Base-by-base conservation (phyloP, 2,888 invertebrate genomes). In the Orthonychiurus folsomi region DNA sequence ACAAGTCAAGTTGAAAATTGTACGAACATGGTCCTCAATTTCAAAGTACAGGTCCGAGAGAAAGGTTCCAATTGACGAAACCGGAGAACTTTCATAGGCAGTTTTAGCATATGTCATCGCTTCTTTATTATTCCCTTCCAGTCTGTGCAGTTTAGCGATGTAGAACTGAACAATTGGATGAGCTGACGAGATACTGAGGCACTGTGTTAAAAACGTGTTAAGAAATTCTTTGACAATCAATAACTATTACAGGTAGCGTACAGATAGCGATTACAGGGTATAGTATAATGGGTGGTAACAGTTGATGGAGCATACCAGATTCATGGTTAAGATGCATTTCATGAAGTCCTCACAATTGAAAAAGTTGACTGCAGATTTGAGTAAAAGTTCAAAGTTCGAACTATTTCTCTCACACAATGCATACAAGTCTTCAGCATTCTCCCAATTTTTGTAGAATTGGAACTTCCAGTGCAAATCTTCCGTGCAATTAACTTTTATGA, bases 21-120 rank as follows among this genome's bases (percentile, higher is more conserved):
- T 9, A 37, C 74, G 75, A 75, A 84, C 84, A 76, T 83, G 84
- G 69, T 87, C 84, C 66, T 85, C 83, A 53, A 85, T 75, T 71
- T 84, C 80, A 62, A 84, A 82, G 74, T 92, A 88, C 47, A 86
- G 81, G 74, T 86, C 86, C 78, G 90, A 90, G 54, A 93, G 80
- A 69, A 84, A 83, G 71, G 84, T 82, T 12, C 87, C 86, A 64
- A 86, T 86, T 72, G 83, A 81, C 37, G 82, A 81, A 65, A 85
- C 85, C 15, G 83, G 81, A 79, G 89, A 86, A 1, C 93, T 80
- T 74, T 84, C 84, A 68, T 88, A 82, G 52, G 90, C 86, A 77
- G 89, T 91, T 77, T 91, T 87, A 76, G 86, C 92, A 77, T 92
- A 93, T 75, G 87, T 86, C 69, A 83, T 83, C 0, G 92, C 86